phyloP scores from a whole-genome alignment of 2,888 invertebrate species.

The Saturnia pavonia region DNA sequence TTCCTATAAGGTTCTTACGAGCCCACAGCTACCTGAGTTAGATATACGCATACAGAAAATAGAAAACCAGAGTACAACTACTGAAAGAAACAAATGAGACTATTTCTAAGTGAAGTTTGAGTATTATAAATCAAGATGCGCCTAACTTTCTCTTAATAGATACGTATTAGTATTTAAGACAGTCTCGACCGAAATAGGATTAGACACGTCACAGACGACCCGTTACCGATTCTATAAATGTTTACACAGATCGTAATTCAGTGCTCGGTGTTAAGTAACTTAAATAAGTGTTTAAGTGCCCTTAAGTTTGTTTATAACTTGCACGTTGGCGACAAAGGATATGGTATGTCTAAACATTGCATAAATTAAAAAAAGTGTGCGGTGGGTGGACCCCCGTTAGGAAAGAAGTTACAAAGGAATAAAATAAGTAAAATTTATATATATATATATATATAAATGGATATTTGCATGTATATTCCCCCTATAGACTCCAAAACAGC shows the following conservation, averaged over 20 bases:
- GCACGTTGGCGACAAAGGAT: background rate
- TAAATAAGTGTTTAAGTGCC: slow-evolving; percentile 57
- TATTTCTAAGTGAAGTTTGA: background rate
- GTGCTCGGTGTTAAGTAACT: slow-evolving; percentile 53
- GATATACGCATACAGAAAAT: background rate
- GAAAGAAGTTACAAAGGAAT: no score
- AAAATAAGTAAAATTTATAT: no score
- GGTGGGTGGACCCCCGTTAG: no score
- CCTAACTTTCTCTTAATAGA: slow-evolving; percentile 6
- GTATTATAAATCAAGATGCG: background rate
- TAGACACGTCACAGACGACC: slow-evolving; percentile 33
- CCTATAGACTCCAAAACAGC: no score
- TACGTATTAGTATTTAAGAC: slow-evolving; percentile 15
- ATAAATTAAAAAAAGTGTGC: background rate
- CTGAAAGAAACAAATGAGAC: background rate
- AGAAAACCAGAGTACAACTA: background rate
- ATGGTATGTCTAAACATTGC: background rate
- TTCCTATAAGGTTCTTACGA: no score
- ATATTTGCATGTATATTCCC: no score
- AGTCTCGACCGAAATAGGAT: slow-evolving; percentile 40
- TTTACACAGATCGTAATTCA: slow-evolving; percentile 50
- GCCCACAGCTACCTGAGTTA: background rate
- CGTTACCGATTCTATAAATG: slow-evolving; percentile 44
- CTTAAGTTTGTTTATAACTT: slow-evolving; percentile 44
- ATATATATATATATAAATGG: no score